phyloP scores from a whole-genome alignment of 2,888 invertebrate genomes.

The Nephrotoma guestfalica region DNA sequence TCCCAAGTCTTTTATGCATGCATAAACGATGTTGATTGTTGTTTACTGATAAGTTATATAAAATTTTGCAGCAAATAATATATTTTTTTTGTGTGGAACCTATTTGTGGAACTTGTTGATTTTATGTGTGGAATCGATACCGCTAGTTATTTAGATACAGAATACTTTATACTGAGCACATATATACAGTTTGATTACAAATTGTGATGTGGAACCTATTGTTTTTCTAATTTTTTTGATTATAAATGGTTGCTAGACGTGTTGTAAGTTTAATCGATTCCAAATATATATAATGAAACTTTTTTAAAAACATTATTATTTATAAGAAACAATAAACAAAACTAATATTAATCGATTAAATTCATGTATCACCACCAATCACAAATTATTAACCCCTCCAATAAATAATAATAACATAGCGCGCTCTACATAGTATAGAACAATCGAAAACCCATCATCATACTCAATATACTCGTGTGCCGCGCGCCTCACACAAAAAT shows the following conservation, averaged over 20 bases:
- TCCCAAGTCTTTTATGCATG: not conserved
- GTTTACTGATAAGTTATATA: not conserved
- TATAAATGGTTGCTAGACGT: not conserved
- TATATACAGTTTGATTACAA: not conserved
- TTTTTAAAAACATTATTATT: not conserved
- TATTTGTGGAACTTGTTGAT: not conserved
- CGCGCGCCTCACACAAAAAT: not conserved
- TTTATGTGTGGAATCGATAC: not conserved
- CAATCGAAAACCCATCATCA: not conserved
- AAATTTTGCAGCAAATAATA: not conserved
- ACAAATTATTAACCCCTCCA: not conserved
- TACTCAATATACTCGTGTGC: not conserved
- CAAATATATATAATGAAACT: not conserved
- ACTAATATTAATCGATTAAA: not conserved
- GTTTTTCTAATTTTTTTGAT: not conserved
- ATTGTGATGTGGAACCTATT: not conserved
- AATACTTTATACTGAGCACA: too few species aligned
- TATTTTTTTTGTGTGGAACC: not conserved
- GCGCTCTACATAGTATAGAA: not conserved
- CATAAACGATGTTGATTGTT: not conserved
- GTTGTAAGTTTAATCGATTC: not conserved
- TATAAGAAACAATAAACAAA: not conserved
- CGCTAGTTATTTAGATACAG: not conserved
- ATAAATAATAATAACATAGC: not conserved
- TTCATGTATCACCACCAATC: not conserved